Evolutionary conservation across 2,888 invertebrate species (phyloP).

Genomic region (Oligia strigilis): DNA sequence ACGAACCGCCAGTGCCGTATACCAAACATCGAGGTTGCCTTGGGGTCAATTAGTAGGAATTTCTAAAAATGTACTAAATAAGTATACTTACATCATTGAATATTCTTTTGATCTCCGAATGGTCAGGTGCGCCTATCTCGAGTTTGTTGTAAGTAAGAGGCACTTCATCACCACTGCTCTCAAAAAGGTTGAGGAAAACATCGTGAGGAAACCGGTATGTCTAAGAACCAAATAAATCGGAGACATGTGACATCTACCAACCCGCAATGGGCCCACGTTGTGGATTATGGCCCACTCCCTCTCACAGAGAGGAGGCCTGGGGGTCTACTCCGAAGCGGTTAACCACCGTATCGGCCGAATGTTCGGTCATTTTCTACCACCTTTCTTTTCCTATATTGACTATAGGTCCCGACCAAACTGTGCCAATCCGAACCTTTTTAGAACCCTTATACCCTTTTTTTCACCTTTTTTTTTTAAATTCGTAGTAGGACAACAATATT

Average conservation of each 20-base stretch:
- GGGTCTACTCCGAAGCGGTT: too few relatives aligned
- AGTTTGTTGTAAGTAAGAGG: neutral
- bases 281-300: neutral
- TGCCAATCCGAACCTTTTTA: too few relatives aligned
- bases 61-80: constrained; percentile 2
- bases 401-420: too few relatives aligned
- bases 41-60: constrained; percentile 55
- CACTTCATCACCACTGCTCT: neutral
- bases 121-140: neutral
- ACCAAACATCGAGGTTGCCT: constrained; percentile 34
- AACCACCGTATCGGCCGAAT: too few relatives aligned
- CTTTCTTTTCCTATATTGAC: too few relatives aligned
- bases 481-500: too few relatives aligned
- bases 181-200: neutral
- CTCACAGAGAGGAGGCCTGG: neutral
- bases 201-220: neutral
- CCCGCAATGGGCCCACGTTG: too few relatives aligned
- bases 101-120: constrained; percentile 4
- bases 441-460: too few relatives aligned
- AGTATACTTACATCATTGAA: neutral
- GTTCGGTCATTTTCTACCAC: too few relatives aligned
- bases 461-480: too few relatives aligned
- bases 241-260: neutral
- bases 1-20: constrained; percentile 42
- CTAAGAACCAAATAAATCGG: neutral